Evolutionary conservation across 35 echinoderm and acorn worm species (phyloP).

Genomic region (Ophiothrix spiculata): DNA sequence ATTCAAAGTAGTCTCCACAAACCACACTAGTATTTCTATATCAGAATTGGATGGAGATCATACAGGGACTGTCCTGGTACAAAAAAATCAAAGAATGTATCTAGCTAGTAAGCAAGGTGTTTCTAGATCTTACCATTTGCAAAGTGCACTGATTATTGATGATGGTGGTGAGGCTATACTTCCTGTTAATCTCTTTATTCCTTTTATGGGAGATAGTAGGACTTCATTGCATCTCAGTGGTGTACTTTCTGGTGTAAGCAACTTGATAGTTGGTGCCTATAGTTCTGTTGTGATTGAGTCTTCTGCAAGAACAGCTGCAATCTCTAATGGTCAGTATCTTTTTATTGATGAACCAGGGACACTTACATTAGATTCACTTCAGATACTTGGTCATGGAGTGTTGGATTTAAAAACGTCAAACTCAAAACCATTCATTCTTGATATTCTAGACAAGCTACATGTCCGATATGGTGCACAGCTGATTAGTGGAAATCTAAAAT

Average conservation of each 20-base stretch:
- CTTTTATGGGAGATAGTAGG: not conserved
- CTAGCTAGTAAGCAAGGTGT: slow-evolving; percentile 54
- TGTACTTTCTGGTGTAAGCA: slow-evolving; percentile 45
- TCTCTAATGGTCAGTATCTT: slow-evolving; percentile 12
- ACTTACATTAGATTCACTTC: slow-evolving; percentile 48
- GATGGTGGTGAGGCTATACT: slow-evolving; percentile 58
- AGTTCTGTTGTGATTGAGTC: slow-evolving; percentile 32
- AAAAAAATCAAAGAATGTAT: slow-evolving; percentile 56
- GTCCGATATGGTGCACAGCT: slow-evolving; percentile 57
- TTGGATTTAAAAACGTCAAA: slow-evolving; percentile 18
- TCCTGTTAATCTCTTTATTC: slow-evolving; percentile 56
- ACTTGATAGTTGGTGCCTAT: slow-evolving; percentile 48
- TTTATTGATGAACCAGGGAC: slow-evolving; percentile 59
- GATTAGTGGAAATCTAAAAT: slow-evolving; percentile 40
- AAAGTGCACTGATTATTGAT: slow-evolving; percentile 59
- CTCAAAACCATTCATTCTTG: slow-evolving; percentile 2
- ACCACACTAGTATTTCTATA: slow-evolving; percentile 40
- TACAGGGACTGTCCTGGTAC: slow-evolving; percentile 60
- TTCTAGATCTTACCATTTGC: slow-evolving; percentile 39
- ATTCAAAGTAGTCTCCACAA: slow-evolving; percentile 27
- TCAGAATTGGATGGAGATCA: slow-evolving; percentile 52
- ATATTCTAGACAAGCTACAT: slow-evolving; percentile 34
- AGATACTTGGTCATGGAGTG: slow-evolving; percentile 48
- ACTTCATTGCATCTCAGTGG: slow-evolving; percentile 52
- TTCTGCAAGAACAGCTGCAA: slow-evolving; percentile 48